A percentile compares a stretch with the other conserved stretches of the same genome.
Conservation (phyloP, 2,888 invertebrate genomes). For the Leucophora obtusa region DNA sequence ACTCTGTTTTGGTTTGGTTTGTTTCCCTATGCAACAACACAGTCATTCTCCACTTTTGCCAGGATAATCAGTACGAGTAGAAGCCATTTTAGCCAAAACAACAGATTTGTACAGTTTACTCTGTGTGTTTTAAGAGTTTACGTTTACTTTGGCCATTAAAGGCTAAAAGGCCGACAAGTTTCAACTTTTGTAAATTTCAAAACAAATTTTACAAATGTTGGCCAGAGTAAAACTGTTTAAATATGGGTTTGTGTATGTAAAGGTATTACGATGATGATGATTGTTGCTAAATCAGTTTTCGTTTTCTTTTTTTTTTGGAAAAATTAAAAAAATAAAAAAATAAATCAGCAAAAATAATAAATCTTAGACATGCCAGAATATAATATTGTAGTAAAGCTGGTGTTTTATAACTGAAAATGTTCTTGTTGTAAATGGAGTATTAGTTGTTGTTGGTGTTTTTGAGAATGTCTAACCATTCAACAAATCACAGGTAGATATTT, state of each 20-base stretch:
- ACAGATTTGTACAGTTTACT: slow-evolving; percentile 26
- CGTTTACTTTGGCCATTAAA: slow-evolving; percentile 48
- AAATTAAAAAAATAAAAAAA: slow-evolving; percentile 7
- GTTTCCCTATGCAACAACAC: slow-evolving; percentile 3
- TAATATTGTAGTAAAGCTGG: slow-evolving; percentile 39
- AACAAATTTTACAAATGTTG: slow-evolving; percentile 52
- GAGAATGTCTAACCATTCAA: slow-evolving; percentile 38
- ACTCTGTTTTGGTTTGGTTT: slow-evolving; percentile 1
- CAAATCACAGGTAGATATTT: slow-evolving; percentile 52
- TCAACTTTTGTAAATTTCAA: slow-evolving; percentile 38
- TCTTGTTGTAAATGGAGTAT: slow-evolving; percentile 30
- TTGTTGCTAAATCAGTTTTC: slow-evolving; percentile 41
- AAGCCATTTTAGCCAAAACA: slow-evolving; percentile 32
- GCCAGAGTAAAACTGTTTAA: slow-evolving; percentile 36
- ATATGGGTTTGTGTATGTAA: not conserved
- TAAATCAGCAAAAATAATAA: slow-evolving; percentile 59
- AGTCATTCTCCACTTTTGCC: not conserved
- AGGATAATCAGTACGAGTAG: slow-evolving; percentile 11
- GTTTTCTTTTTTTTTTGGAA: slow-evolving; percentile 21
- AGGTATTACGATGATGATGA: slow-evolving; percentile 21
- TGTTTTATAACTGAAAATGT: not conserved
- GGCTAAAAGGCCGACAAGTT: slow-evolving; percentile 56
- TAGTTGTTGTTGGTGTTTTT: slow-evolving; percentile 27
- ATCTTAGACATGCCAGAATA: slow-evolving; percentile 48
- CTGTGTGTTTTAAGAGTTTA: slow-evolving; percentile 26